Evolutionary conservation across 2,888 invertebrate genomes (phyloP).

Genomic region (Gastrophysa polygoni): DNA sequence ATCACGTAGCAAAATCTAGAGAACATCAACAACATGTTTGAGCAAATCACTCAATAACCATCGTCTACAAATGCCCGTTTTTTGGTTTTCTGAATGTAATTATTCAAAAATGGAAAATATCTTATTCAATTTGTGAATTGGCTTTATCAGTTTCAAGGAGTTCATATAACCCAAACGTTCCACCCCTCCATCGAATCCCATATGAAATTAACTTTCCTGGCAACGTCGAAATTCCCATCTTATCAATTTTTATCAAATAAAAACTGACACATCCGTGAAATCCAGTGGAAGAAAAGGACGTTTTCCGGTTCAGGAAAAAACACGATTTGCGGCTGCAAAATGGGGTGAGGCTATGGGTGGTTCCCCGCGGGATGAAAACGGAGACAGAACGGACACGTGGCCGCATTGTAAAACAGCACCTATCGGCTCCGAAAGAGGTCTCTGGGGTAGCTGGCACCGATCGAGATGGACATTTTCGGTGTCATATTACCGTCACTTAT

Average conservation of each 20-base stretch:
- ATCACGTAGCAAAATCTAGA: too few species aligned
- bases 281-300: constrained; percentile 37
- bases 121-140: too few species aligned
- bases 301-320: constrained; percentile 45
- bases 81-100: too few species aligned
- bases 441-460: constrained; percentile 40
- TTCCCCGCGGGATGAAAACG: constrained; percentile 50
- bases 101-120: too few species aligned
- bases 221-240: constrained; percentile 35
- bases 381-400: constrained; percentile 52
- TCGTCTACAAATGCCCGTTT: too few species aligned
- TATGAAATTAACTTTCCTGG: constrained; percentile 30
- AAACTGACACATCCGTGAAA: constrained; percentile 39
- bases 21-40: too few species aligned
- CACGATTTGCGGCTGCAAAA: constrained; percentile 49
- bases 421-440: constrained; percentile 41
- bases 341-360: constrained; percentile 1
- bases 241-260: constrained; percentile 42
- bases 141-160: too few species aligned
- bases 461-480: constrained; percentile 53
- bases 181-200: constrained; percentile 20
- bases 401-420: constrained; percentile 50
- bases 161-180: not conserved
- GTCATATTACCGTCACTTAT: constrained; percentile 58
- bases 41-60: too few species aligned